A percentile compares a stretch with the other conserved stretches of the same genome.
Conservation (phyloP, 2,113 vertebrate species). For the Grallaria varia region DNA sequence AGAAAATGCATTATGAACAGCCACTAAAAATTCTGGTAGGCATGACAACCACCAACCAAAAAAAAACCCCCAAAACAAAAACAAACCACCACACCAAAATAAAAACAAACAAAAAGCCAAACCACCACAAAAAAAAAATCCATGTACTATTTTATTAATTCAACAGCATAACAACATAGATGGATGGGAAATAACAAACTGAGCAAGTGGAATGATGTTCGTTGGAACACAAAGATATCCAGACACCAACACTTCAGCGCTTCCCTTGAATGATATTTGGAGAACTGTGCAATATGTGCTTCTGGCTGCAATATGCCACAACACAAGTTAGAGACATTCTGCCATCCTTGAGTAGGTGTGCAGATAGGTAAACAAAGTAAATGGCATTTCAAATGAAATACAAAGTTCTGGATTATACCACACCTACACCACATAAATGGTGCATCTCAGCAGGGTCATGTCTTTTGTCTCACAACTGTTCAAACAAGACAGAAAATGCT, state of each 20-base stretch:
- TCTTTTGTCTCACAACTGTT: not conserved
- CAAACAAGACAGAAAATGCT: not conserved
- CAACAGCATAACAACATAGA: not conserved
- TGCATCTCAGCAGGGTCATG: not conserved
- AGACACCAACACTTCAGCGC: not conserved
- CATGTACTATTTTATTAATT: not conserved
- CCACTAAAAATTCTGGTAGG: not conserved
- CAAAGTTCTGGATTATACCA: not conserved
- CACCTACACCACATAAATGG: not conserved
- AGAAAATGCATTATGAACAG: not conserved
- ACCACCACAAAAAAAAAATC: not conserved
- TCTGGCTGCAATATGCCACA: not conserved
- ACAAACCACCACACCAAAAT: not conserved
- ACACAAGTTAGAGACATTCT: not conserved
- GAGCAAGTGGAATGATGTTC: not conserved
- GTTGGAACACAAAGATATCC: not conserved
- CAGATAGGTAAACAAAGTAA: not conserved
- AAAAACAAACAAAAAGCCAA: not conserved
- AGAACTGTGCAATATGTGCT: conserved; percentile 7
- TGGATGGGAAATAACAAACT: not conserved
- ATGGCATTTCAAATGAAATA: not conserved
- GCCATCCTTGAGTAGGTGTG: not conserved
- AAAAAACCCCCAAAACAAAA: no score
- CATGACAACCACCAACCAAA: not conserved
- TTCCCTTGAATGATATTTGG: not conserved